phyloP scores from a whole-genome alignment of 2,797 vertebrate genomes.

The Ceryle rudis region DNA sequence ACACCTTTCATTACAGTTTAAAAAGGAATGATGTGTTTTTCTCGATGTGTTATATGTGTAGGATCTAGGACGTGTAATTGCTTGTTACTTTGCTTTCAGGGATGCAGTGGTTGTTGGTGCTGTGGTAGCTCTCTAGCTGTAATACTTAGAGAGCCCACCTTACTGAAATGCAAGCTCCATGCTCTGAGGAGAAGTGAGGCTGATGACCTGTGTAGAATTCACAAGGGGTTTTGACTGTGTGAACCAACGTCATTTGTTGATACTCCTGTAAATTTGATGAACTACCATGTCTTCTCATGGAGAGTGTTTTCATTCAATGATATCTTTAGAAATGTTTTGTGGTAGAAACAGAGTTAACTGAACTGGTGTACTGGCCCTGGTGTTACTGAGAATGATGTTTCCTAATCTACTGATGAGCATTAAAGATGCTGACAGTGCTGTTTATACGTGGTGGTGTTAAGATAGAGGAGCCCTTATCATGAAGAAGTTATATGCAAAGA shows the following conservation, averaged over 20 bases:
- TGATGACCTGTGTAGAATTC: neutral
- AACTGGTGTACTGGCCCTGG: neutral
- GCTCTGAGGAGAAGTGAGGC: neutral
- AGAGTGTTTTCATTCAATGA: neutral
- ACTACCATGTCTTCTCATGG: neutral
- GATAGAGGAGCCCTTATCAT: neutral
- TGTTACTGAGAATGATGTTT: neutral
- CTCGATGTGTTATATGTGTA: rapidly evolving
- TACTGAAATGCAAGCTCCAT: rapidly evolving
- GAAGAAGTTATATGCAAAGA: neutral
- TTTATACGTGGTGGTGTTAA: neutral
- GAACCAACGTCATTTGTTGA: neutral
- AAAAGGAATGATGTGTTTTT: neutral
- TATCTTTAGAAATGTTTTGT: neutral
- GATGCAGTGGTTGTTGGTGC: rapidly evolving
- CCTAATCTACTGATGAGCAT: neutral
- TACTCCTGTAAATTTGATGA: neutral
- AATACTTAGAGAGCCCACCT: neutral
- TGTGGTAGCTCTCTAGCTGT: neutral
- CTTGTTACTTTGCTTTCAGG: neutral
- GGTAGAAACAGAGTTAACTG: neutral
- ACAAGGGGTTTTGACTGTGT: neutral
- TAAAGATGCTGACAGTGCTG: neutral
- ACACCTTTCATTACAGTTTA: neutral
- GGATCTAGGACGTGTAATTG: neutral